Evolutionary conservation across 1,140 invertebrate genomes (phyloP).

Genomic region (Drosophila pachea): DNA sequence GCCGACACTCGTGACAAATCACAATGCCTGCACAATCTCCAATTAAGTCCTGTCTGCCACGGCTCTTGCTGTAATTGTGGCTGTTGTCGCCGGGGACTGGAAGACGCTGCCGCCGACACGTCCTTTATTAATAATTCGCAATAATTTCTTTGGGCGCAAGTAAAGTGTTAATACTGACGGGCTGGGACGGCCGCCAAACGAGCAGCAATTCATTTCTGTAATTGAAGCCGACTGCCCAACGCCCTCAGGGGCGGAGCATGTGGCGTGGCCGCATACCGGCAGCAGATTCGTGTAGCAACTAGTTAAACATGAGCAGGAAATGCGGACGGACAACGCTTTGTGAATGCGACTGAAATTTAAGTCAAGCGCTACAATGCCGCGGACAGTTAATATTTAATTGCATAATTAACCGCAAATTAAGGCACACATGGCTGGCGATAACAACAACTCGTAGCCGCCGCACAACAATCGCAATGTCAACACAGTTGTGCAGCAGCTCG

Average conservation of each 20-base stretch:
- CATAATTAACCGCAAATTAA: slow-evolving; percentile 75
- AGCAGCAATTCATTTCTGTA: slow-evolving; percentile 44
- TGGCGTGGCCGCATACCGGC: slow-evolving; percentile 6
- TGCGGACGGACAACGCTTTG: slow-evolving; percentile 40
- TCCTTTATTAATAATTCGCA: slow-evolving; percentile 41
- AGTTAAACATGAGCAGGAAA: slow-evolving; percentile 37
- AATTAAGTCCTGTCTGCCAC: slow-evolving; percentile 33
- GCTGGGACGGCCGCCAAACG: slow-evolving; percentile 18
- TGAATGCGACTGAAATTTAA: slow-evolving; percentile 30
- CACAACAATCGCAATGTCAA: slow-evolving; percentile 36
- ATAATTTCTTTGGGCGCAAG: slow-evolving; percentile 21
- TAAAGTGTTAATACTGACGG: slow-evolving; percentile 36
- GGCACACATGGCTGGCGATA: slow-evolving; percentile 48
- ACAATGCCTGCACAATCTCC: slow-evolving; percentile 40
- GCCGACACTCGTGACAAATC: slow-evolving; percentile 62
- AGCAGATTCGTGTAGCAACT: slow-evolving; percentile 1
- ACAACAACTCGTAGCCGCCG: slow-evolving; percentile 18
- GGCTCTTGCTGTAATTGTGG: slow-evolving; percentile 5
- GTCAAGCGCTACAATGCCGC: slow-evolving; percentile 50
- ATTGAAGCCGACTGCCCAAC: slow-evolving; percentile 28
- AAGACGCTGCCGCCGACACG: slow-evolving; percentile 5
- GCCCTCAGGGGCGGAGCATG: background rate
- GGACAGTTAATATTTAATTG: slow-evolving; percentile 71
- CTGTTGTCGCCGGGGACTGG: slow-evolving; percentile 3
- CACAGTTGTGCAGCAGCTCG: slow-evolving; percentile 49